Base-by-base conservation (phyloP, 2,113 vertebrate species). In the Neogale vison region DNA sequence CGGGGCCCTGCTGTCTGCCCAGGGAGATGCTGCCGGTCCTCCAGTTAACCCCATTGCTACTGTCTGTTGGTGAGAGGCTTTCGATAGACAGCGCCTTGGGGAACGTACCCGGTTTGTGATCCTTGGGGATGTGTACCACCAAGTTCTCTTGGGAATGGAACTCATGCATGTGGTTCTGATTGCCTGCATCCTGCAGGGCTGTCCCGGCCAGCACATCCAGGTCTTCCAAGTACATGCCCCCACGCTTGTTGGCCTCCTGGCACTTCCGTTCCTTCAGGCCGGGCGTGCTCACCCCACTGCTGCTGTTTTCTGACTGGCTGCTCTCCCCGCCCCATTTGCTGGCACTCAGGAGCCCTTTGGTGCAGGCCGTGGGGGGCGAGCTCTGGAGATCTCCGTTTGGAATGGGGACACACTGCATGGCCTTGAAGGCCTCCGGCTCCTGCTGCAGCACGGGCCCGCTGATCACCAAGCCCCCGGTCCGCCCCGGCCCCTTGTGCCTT, bases 91-190 rank as follows among this genome's bases (percentile, higher is more conserved):
- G 99, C 0, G 99, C 99, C 98, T 99, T 99, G 61, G 99, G 99
- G 97, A 99, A 99, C 10, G 99, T 99, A 29, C 99, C 99, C 0
- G 99, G 99, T 95, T 99, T 99, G 97, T 99, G 99, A 97, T 99
- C 99, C 98, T 99, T 99, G 86, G 99, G 99, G 97, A 99, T 98
- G 97, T 99, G 99, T 50, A 99, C 99, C 77, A 99, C 99, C 96
- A 99, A 97, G 97, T 99, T 99, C 98, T 99, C 99, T 80, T 99
- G 99, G 15, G 99, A 99, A 97, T 98, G 99, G 96, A 99, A 99
- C 86, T 99, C 99, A 39, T 99, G 99, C 52, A 96, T 98, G 57
- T 98, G 99, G 97, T 99, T 99, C 95, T 99, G 99, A 97, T 99
- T 99, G 1, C 98, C 98, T 0, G 99, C 97, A 59, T 99, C 98